Evolutionary conservation across 2,113 vertebrate genomes (phyloP), one percentile per base, ranked within the genome.

Genomic region (Pomatorhinus ruficollis): DNA sequence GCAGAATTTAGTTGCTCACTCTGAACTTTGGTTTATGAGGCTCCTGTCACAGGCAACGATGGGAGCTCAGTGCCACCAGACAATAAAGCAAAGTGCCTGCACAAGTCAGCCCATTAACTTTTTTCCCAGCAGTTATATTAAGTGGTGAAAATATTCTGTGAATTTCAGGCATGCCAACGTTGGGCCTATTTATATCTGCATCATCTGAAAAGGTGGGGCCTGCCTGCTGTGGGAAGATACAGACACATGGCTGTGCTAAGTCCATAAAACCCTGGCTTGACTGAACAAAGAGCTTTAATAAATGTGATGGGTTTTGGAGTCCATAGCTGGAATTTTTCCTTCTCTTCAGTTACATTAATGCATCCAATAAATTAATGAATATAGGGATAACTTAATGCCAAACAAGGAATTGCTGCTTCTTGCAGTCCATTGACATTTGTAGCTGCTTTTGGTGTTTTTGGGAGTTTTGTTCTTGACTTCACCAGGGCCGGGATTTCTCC

Each of bases 351-450:
- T 93, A 83, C 1, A 2, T 45, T 89, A 91, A 86, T 93, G 68
- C 22, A 27, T 88, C 89, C 96, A 94, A 97, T 96, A 96, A 97
- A 96, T 98, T 87, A 93, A 88, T n/a, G 49, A 91, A 59, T 93
- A 19, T 70, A 76, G 80, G 84, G 53, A n/a, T 90, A 80, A 74
- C 83, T 79, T 52, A 49, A 25, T 79, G 85, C 96, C 96, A 97
- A 77, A 90, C 70, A 93, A 52, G 39, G 35, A 68, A 20, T 47
- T 15, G 3, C 68, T 74, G 61, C 31, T 77, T 78, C 65, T 11
- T 31, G 64, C 20, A 47, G 35, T 23, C 54, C 15, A 10, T 11
- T 66, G 52, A 11, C n/a, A 12, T 42, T 50, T 66, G 19, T 18
- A 44, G 59, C 21, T 88, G 60, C 72, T 69, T 89, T 72, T 81